Evolutionary conservation across 92 coral and sea anemone species (phyloP), one percentile per base, ranked within the genome.

Genomic region (Blastomussa wellsi): DNA sequence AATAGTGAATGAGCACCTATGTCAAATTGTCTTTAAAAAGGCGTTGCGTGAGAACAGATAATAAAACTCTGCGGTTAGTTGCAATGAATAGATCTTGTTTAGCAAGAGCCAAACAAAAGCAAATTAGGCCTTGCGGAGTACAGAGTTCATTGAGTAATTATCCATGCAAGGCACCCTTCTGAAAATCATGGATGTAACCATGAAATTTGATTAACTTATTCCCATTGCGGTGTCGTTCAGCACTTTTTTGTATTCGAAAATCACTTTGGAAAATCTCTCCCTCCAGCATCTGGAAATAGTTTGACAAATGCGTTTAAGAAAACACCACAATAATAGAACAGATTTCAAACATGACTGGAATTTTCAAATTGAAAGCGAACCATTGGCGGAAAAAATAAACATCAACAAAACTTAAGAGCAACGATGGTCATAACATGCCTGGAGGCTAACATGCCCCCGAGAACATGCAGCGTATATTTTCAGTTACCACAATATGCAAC

Each of bases 341-440:
- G 82, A 79, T n/a, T n/a, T n/a, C n/a, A 52, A 62, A 39, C 67
- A 82, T 71, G 86, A 71, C 15, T 49, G 86, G 86, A 82, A 82
- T 72, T 16, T 71, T 14, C 10, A 51, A 82, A 82, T 71, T 52
- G 86, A 82, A 70, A n/a, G 65, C 51, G 24, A 81, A 48, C 33
- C 47, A 69, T 81, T 72, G 86, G 35, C 51, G 78, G 37, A 51
- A 51, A 69, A 22, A 52, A 37, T 38, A 82, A 53, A 82, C 77
- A 36, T 39, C 37, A 52, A 51, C 69, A 22, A n/a, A n/a, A n/a
- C n/a, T n/a, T n/a, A n/a, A 22, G 67, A 26, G 26, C 2, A 53
- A 31, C 5, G 19, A 17, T 65, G 65, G 41, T 42, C 57, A 41
- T 2, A 64, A 65, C 64, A 35, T 79, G 52, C 85, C 85, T 82